Base-by-base conservation (phyloP, 2,888 invertebrate species). In the Biston betularia region DNA sequence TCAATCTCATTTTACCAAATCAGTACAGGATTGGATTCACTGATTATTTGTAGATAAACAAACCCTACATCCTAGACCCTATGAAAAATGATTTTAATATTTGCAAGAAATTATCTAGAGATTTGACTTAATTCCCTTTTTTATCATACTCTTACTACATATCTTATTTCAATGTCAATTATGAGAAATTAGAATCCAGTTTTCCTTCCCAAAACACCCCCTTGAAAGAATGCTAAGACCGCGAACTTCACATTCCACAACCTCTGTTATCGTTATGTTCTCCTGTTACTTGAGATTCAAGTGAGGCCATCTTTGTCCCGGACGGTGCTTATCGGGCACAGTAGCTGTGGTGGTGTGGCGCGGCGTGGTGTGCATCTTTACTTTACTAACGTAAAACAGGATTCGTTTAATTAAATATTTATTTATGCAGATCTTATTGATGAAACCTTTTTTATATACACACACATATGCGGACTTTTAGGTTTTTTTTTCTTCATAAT, bases 221-320 rank as follows among this genome's bases (percentile, higher is more conserved):
- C 42, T 70, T 49, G 55, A 57, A 72, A 63, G 71, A 72, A 71
- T 69, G 70, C 58, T 63, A 76, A 75, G 74, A 72, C 75, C 76
- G 78, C 77, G 52, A 68, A 73, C 69, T 69, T 62, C 68, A 72
- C 83, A 90, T 90, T 89, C 89, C 83, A 77, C 48, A 71, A 64
- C 74, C 77, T 66, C 67, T 77, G 69, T 68, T 1, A 12, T 24
- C 9, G 65, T 81, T 72, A 85, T 92, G 88, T 52, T 75, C 45
- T 68, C 93, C 89, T 89, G 76, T 89, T 92, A 73, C 54, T 67
- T 64, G 82, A 82, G 90, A 92, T 90, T 92, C 91, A 92, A 88
- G 88, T 90, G 92, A 90, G 93, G 93, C 92, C 92, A 92, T 92
- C 91, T 91, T 91, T 72, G 64, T 63, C 50, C 55, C 59, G 55